Evolutionary conservation across 2,888 invertebrate genomes (phyloP).

Genomic region (Papilio gigon): DNA sequence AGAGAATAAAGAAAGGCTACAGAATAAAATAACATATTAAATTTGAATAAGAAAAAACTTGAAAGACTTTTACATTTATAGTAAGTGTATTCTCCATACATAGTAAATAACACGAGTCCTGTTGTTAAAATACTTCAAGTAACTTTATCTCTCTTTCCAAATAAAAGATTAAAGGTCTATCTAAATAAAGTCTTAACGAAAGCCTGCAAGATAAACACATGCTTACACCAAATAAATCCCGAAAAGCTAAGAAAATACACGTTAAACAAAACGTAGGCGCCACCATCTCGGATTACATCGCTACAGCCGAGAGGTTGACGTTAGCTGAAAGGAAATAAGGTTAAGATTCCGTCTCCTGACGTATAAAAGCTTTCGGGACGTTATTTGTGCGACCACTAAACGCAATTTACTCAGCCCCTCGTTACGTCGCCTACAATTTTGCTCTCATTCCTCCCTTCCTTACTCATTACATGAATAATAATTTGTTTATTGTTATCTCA

Average conservation of each 20-base stretch:
- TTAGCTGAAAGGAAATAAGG: slow-evolving; percentile 48
- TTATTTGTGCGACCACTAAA: slow-evolving; percentile 48
- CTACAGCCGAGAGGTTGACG: slow-evolving; percentile 5
- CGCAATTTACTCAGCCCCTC: slow-evolving; percentile 53
- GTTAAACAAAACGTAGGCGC: slow-evolving; percentile 10
- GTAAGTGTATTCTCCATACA: neutral
- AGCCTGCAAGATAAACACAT: neutral
- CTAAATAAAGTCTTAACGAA: neutral
- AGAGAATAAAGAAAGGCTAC: neutral
- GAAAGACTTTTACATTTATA: neutral
- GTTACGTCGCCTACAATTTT: slow-evolving; percentile 59
- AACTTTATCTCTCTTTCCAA: too few relatives aligned
- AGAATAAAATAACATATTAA: neutral
- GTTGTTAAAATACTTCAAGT: neutral
- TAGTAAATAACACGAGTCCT: neutral
- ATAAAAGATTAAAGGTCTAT: neutral
- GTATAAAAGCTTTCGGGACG: slow-evolving; percentile 41
- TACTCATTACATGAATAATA: slow-evolving; percentile 64
- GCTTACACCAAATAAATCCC: neutral
- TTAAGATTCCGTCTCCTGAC: slow-evolving; percentile 45
- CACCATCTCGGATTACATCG: slow-evolving; percentile 14
- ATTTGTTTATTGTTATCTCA: slow-evolving; percentile 68
- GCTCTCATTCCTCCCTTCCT: slow-evolving; percentile 53
- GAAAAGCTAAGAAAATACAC: neutral
- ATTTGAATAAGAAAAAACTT: neutral